Evolutionary conservation across 1,140 invertebrate species (phyloP).

Genomic region (Trichoplusia ni): DNA sequence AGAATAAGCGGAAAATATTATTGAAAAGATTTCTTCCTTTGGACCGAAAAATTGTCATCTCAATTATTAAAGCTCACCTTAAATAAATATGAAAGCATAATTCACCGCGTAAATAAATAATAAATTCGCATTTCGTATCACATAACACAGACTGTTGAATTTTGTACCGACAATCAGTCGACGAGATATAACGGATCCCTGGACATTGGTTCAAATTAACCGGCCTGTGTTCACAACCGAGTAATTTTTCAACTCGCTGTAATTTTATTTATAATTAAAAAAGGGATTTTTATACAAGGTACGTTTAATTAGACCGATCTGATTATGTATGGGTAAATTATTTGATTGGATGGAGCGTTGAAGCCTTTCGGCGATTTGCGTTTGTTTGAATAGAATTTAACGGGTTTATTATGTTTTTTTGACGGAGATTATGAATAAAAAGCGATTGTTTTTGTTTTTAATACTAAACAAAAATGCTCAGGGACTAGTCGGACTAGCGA

Average conservation of each 20-base stretch:
- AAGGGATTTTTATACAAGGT: constrained; percentile 5
- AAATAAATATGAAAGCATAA: no score
- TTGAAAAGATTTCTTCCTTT: no score
- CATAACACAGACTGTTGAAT: constrained; percentile 3
- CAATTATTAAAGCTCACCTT: no score
- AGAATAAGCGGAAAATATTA: no score
- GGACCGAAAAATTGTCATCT: no score
- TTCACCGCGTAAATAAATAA: no score
- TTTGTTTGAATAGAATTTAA: no score
- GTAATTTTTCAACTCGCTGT: constrained; percentile 24
- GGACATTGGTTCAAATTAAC: constrained; percentile 28
- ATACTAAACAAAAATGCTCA: no score
- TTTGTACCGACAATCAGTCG: constrained; percentile 27
- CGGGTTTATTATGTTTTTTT: no score
- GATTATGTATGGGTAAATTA: constrained; percentile 22
- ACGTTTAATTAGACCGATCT: constrained; percentile 13
- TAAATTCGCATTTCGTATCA: not conserved
- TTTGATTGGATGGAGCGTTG: constrained; percentile 9
- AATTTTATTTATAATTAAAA: constrained; percentile 36
- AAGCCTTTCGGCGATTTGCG: not conserved
- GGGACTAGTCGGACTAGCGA: no score
- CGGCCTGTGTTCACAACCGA: constrained; percentile 29
- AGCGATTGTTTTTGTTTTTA: no score
- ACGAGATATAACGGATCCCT: constrained; percentile 27
- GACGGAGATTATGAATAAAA: no score